These are phyloP conservation scores for Parasteatoda tepidariorum DNA, from an alignment of 1,140 invertebrate species.

Conservation along the genomic window DNA sequence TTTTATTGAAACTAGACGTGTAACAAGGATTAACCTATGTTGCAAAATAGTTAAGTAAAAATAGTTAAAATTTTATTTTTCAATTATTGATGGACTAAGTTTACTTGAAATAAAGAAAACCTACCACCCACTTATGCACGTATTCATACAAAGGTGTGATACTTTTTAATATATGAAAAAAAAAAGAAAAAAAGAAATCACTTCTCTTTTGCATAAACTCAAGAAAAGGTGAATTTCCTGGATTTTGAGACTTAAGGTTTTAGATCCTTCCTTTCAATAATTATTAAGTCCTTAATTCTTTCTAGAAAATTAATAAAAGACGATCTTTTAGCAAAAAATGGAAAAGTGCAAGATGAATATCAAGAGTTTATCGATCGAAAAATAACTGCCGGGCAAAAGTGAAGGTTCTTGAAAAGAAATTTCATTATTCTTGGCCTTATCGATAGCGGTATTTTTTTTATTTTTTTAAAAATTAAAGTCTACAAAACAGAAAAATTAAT, in stretches of 20 bases:
- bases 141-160: too few species aligned
- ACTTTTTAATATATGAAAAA: too few species aligned
- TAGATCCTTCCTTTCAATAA: slow-evolving; percentile 34
- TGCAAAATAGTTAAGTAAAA: too few species aligned
- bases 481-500: neutral
- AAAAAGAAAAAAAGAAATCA: slow-evolving; percentile 4
- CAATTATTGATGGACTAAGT: too few species aligned
- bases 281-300: slow-evolving; percentile 52
- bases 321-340: slow-evolving; percentile 21
- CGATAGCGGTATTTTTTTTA: slow-evolving; percentile 8
- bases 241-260: slow-evolving; percentile 24
- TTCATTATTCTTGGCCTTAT: slow-evolving; percentile 23
- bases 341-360: slow-evolving; percentile 42
- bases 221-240: slow-evolving; percentile 12
- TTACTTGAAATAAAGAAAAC: too few species aligned
- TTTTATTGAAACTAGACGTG: too few species aligned
- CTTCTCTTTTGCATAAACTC: neutral
- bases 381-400: slow-evolving; percentile 35
- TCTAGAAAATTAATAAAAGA: slow-evolving; percentile 50
- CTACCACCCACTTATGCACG: too few species aligned
- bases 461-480: neutral
- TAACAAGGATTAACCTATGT: too few species aligned
- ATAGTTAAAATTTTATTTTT: too few species aligned
- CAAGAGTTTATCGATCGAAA: slow-evolving; percentile 31
- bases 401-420: slow-evolving; percentile 16